Evolutionary conservation across 2,797 vertebrate species (phyloP).

Genomic region (Alauda arvensis): DNA sequence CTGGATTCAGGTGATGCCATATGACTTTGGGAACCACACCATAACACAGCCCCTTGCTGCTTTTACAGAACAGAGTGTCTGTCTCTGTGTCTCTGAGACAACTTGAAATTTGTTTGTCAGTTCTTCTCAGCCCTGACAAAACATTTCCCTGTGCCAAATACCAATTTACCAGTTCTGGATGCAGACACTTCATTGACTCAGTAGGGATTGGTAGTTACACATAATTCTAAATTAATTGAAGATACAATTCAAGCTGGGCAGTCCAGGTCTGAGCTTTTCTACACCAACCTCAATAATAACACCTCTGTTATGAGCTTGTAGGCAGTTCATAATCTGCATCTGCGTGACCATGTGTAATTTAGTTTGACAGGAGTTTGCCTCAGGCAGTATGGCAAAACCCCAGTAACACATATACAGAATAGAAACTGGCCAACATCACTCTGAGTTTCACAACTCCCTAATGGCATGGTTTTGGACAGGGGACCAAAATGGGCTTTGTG

Average conservation of each 20-base stretch:
- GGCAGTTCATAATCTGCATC: background rate
- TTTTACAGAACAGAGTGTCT: background rate
- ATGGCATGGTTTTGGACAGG: background rate
- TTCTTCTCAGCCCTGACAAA: background rate
- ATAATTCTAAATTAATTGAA: background rate
- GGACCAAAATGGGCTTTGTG: background rate
- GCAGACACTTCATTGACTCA: background rate
- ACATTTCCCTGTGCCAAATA: background rate
- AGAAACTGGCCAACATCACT: background rate
- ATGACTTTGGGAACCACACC: background rate
- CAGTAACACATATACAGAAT: background rate
- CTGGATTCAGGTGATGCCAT: background rate
- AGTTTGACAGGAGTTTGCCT: background rate
- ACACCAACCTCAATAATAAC: background rate
- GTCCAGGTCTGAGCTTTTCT: background rate
- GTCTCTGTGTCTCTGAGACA: background rate
- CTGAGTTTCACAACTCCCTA: background rate
- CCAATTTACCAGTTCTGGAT: background rate
- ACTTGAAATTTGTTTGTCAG: background rate
- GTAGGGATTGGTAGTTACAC: background rate
- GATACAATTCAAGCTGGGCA: background rate
- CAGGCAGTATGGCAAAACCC: background rate
- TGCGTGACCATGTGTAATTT: background rate
- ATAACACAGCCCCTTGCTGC: background rate
- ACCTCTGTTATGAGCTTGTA: background rate